phyloP scores from a whole-genome alignment of 2,113 vertebrate species.

The Proteles cristata region DNA sequence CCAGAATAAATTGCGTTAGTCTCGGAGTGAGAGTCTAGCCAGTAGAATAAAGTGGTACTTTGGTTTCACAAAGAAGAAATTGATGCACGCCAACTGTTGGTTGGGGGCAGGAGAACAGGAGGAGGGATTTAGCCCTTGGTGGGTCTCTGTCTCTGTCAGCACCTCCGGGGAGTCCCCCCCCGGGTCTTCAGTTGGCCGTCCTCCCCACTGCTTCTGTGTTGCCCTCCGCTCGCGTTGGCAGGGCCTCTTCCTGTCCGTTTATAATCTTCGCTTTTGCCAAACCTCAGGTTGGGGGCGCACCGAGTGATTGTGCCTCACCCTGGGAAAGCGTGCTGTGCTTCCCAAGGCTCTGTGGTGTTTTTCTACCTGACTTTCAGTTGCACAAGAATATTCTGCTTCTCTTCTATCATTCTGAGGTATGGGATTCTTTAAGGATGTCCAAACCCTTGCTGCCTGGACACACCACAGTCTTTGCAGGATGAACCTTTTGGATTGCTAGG shows the following conservation, averaged over 20 bases:
- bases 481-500: not conserved
- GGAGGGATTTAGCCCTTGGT: not conserved
- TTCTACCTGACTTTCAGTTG: not conserved
- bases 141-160: not conserved
- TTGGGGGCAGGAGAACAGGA: not conserved
- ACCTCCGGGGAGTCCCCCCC: not conserved
- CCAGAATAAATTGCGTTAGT: not conserved
- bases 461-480: not conserved
- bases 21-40: not conserved
- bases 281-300: not conserved
- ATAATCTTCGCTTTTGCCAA: not conserved
- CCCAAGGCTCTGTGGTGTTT: not conserved
- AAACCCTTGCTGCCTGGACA: not conserved
- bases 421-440: not conserved
- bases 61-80: not conserved
- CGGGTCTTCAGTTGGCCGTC: not conserved
- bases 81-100: not conserved
- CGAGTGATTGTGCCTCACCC: not conserved
- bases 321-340: not conserved
- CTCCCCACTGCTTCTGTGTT: not conserved
- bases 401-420: not conserved
- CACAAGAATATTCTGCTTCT: not conserved
- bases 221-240: not conserved
- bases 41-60: not conserved
- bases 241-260: not conserved